A percentile compares a stretch with the other conserved stretches of the same genome.
Evolutionary conservation across 2,113 vertebrate genomes (phyloP).

Genomic region (Aldabrachelys gigantea): DNA sequence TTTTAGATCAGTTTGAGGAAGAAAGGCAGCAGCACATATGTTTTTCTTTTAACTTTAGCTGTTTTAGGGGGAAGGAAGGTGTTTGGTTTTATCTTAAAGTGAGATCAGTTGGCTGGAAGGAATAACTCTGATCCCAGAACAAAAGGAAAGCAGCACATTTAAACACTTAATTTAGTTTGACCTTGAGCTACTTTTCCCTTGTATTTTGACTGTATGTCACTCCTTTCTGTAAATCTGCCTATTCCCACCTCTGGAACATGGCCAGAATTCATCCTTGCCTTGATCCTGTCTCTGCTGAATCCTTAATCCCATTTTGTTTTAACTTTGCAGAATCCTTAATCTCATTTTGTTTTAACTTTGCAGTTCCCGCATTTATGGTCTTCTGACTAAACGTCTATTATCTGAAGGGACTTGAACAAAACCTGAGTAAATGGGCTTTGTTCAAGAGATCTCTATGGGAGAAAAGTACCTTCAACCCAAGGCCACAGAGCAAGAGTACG

Average conservation of each 20-base stretch:
- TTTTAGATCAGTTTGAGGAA: neutral
- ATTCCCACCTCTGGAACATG: neutral
- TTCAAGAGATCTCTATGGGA: neutral
- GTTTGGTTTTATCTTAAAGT: neutral
- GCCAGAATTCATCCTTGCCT: neutral
- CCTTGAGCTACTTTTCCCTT: neutral
- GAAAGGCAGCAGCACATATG: neutral
- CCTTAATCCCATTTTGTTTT: neutral
- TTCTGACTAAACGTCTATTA: neutral
- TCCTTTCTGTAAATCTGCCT: neutral
- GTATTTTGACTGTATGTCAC: neutral
- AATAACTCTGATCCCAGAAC: neutral
- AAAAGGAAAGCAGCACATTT: neutral
- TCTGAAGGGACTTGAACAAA: neutral
- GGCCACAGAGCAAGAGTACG: neutral
- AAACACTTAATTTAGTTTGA: neutral
- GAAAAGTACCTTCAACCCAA: neutral
- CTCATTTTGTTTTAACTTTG: neutral
- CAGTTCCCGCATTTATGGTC: constrained; percentile 16
- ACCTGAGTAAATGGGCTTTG: neutral
- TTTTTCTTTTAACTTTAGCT: neutral
- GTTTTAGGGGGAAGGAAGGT: neutral
- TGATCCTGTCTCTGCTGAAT: constrained; percentile 14
- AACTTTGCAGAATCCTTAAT: neutral
- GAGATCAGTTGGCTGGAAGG: neutral